These are phyloP conservation scores for Calameuta filiformis DNA, from an alignment of 2,888 invertebrate species.

Conservation along the genomic window DNA sequence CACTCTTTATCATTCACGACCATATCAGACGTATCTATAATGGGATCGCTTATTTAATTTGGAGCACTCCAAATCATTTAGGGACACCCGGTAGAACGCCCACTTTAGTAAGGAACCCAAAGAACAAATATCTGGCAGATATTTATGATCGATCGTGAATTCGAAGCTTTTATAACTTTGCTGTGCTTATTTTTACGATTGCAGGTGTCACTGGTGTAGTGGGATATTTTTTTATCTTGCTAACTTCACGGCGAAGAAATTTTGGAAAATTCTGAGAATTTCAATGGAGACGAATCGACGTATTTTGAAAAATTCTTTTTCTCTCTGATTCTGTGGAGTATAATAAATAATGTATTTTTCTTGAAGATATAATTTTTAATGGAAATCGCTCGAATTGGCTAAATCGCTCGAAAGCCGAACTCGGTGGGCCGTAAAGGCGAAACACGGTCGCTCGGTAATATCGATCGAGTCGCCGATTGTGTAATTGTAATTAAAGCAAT, in stretches of 20 bases:
- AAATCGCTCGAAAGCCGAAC: background rate
- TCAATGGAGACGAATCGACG: too few relatives aligned
- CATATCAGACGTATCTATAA: slow-evolving; percentile 18
- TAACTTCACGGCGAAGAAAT: too few relatives aligned
- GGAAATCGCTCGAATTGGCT: too few relatives aligned
- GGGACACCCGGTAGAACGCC: slow-evolving; percentile 16
- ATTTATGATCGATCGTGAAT: slow-evolving; percentile 40
- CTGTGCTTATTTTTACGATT: background rate
- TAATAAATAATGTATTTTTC: too few relatives aligned
- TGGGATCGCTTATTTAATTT: slow-evolving; percentile 28
- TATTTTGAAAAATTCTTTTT: too few relatives aligned
- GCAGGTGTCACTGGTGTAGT: too few relatives aligned
- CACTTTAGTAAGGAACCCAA: slow-evolving; percentile 16
- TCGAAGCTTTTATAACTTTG: background rate
- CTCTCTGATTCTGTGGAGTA: too few relatives aligned
- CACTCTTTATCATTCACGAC: too few relatives aligned
- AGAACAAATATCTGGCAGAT: slow-evolving; percentile 30
- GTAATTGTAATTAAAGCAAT: slow-evolving; percentile 57
- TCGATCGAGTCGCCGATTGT: slow-evolving; percentile 38
- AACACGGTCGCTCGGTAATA: slow-evolving; percentile 12
- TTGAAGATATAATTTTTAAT: too few relatives aligned
- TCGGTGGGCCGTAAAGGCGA: background rate
- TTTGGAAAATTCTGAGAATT: too few relatives aligned
- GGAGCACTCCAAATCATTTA: slow-evolving; percentile 23
- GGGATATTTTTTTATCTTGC: too few relatives aligned